Conservation (phyloP, 2,113 vertebrate species). For the Lontra canadensis region DNA sequence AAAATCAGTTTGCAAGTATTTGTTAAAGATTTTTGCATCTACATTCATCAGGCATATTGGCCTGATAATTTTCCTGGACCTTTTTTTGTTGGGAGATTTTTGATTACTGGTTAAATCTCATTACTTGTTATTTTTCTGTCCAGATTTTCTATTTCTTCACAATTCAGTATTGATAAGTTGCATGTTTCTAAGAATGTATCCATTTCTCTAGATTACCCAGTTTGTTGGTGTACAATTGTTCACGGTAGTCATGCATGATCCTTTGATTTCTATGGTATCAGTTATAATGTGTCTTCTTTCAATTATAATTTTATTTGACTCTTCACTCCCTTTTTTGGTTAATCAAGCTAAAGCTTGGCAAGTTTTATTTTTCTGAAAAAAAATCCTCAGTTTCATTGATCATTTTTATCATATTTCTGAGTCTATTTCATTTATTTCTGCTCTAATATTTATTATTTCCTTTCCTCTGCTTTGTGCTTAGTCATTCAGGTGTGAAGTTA, state of each 20-base stretch:
- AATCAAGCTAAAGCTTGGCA: neutral
- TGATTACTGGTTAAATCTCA: neutral
- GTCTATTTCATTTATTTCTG: neutral
- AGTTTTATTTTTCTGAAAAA: neutral
- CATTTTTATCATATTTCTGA: neutral
- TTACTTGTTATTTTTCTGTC: neutral
- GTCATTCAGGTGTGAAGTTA: neutral
- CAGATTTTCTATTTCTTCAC: neutral
- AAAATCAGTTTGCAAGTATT: neutral
- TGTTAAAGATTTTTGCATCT: neutral
- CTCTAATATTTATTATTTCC: neutral
- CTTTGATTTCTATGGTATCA: neutral
- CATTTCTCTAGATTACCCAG: neutral
- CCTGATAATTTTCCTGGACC: neutral
- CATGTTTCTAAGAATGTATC: neutral
- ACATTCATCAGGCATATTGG: neutral
- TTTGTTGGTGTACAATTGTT: neutral
- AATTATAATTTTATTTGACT: neutral
- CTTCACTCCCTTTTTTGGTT: neutral
- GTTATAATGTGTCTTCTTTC: neutral
- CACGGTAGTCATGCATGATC: neutral
- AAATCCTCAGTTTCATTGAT: neutral
- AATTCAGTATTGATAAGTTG: neutral
- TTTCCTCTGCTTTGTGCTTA: neutral
- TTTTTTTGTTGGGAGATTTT: neutral